Percentiles rank a stretch among this genome's conserved stretches.
Evolutionary conservation across 2,113 vertebrate species (phyloP).

Genomic region (Murina feae): DNA sequence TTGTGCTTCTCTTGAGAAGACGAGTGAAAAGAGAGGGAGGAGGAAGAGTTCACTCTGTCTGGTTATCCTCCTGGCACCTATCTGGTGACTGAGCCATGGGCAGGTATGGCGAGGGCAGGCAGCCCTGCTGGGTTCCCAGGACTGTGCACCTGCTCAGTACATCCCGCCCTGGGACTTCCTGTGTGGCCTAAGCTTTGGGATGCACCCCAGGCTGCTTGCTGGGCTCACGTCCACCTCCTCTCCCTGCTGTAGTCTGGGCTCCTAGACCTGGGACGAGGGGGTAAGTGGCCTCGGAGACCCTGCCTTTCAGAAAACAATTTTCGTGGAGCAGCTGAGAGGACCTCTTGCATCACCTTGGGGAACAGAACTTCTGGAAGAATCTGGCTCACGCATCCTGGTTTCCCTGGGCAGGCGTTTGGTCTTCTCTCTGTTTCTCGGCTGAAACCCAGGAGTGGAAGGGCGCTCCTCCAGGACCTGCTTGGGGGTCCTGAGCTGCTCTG

Average conservation of each 20-base stretch:
- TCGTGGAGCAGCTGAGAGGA: neutral
- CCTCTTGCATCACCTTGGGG: neutral
- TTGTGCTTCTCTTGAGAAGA: neutral
- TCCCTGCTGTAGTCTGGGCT: neutral
- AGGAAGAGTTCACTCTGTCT: neutral
- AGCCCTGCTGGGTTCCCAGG: fast-evolving
- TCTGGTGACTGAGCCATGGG: neutral
- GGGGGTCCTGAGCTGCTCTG: fast-evolving
- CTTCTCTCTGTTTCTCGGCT: neutral
- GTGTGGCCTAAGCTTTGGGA: neutral
- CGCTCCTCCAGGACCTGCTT: neutral
- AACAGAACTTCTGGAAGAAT: neutral
- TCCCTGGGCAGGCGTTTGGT: fast-evolving
- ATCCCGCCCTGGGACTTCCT: no score
- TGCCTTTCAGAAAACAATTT: neutral
- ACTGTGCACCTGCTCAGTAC: fast-evolving
- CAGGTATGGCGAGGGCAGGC: fast-evolving
- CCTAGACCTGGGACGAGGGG: fast-evolving
- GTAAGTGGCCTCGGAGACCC: neutral
- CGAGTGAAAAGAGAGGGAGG: neutral
- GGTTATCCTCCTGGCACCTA: neutral
- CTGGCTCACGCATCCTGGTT: neutral
- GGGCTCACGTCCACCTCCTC: fast-evolving
- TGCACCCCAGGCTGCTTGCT: fast-evolving
- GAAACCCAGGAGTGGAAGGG: neutral